Conservation (phyloP, 1,140 invertebrate species). For the Oryzaephilus surinamensis region DNA sequence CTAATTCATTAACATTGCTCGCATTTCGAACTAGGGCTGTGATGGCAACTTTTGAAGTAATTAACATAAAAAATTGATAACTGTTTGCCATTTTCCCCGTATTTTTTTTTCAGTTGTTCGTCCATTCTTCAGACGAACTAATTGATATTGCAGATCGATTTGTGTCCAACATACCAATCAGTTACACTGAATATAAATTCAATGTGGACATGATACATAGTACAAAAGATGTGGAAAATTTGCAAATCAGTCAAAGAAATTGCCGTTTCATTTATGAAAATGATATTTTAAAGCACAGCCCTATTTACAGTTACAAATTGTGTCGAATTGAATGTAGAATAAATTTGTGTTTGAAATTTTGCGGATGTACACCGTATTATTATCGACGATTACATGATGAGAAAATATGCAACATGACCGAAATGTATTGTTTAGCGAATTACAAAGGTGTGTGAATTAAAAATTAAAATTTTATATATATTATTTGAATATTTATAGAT, state of each 20-base stretch:
- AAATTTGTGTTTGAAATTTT: slow-evolving; percentile 42
- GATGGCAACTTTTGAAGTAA: too few species aligned
- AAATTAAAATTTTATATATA: not conserved
- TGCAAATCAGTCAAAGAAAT: slow-evolving; percentile 14
- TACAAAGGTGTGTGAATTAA: slow-evolving; percentile 39
- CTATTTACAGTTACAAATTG: slow-evolving; percentile 50
- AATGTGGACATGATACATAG: not conserved
- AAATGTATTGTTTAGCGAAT: slow-evolving; percentile 44
- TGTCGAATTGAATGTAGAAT: slow-evolving; percentile 53
- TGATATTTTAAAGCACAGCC: slow-evolving; percentile 40
- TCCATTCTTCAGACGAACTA: slow-evolving; percentile 2
- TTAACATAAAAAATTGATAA: too few species aligned
- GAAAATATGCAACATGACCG: slow-evolving; percentile 44
- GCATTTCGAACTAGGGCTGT: too few species aligned
- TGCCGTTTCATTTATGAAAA: slow-evolving; percentile 14
- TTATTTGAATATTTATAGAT: slow-evolving; percentile 18
- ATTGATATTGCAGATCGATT: slow-evolving; percentile 2
- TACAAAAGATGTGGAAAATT: not conserved
- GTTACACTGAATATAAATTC: too few species aligned
- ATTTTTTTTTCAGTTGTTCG: slow-evolving; percentile 2
- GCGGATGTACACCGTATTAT: slow-evolving; percentile 51
- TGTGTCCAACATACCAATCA: not conserved
- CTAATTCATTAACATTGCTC: too few species aligned
- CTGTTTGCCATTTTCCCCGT: slow-evolving; percentile 2
- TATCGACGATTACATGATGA: slow-evolving; percentile 40